These are phyloP conservation scores for Tyria jacobaeae DNA, from an alignment of 2,888 invertebrate genomes.

Conservation along the genomic window DNA sequence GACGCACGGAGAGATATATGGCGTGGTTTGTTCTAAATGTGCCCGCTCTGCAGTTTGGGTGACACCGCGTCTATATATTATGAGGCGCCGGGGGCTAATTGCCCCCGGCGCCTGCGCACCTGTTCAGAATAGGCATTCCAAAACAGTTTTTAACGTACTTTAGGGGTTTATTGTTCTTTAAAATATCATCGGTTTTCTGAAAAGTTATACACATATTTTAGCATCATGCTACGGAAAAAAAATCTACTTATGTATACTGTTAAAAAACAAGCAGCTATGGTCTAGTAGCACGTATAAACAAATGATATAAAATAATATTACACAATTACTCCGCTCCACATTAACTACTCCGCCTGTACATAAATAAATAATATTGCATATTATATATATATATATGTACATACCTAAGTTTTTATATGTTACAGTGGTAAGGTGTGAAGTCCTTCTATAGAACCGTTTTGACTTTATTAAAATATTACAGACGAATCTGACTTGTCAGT, in stretches of 20 bases:
- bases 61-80: conserved; percentile 71
- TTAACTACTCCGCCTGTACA: no score
- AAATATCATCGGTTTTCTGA: background rate
- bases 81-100: conserved; percentile 70
- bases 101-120: conserved; percentile 66
- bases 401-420: background rate
- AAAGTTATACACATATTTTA: no score
- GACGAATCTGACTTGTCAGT: conserved; percentile 5
- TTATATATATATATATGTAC: no score
- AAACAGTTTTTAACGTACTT: conserved; percentile 21
- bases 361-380: no score
- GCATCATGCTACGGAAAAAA: no score
- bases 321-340: no score
- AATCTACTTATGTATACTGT: no score
- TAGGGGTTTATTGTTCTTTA: conserved; percentile 20
- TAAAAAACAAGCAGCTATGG: no score
- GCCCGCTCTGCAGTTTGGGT: conserved; percentile 67
- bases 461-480: background rate
- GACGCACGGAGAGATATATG: conserved; percentile 83
- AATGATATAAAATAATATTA: no score
- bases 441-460: conserved; percentile 6
- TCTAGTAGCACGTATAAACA: no score
- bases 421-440: background rate
- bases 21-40: conserved; percentile 82
- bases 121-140: conserved; percentile 52